Evolutionary conservation across 2,113 vertebrate genomes (phyloP), one percentile per base, ranked within the genome.

Genomic region (Syngnathus typhle): DNA sequence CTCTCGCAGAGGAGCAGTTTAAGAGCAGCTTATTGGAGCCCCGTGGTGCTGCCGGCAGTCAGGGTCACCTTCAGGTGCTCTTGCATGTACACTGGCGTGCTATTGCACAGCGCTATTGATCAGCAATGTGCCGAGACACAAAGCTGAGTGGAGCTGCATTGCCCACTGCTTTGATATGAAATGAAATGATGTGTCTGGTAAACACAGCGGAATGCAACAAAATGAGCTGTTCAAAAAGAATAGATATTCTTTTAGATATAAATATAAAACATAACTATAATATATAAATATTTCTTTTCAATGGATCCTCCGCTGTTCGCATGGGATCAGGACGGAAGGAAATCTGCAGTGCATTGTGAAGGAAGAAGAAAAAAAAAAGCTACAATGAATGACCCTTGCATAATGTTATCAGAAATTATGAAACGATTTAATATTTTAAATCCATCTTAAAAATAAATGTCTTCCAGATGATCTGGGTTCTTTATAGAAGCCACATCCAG

Each of bases 21-120:
- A 80, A 75, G 71, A 76, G 78, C 72, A 69, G 86, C 81, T 93
- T 91, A 91, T 92, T 88, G 89, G 82, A 90, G 89, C 90, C 93
- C 93, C 91, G 88, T 90, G 89, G 93, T 92, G 92, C 93, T 91
- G 92, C 94, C 92, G 84, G 92, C 89, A 93, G 93, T 88, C 92
- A 88, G 92, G 90, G 84, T 94, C 93, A 98, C 95, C 94, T 96
- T 93, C 91, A 93, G 91, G 93, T 93, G 83, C 89, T 89, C 83
- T 84, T 85, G 91, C 85, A 91, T 91, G 80, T 76, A 87, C 89
- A 85, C 85, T 84, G 87, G 89, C 84, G 78, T 88, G 80, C 89
- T 92, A 93, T 93, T 91, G 91, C 87, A 80, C 88, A 77, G 82
- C 88, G 82, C 74, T 91, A 95, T 95, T 90, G 93, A 94, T 95